phyloP scores from a whole-genome alignment of 2,888 invertebrate species.

The Agrotis segetum region DNA sequence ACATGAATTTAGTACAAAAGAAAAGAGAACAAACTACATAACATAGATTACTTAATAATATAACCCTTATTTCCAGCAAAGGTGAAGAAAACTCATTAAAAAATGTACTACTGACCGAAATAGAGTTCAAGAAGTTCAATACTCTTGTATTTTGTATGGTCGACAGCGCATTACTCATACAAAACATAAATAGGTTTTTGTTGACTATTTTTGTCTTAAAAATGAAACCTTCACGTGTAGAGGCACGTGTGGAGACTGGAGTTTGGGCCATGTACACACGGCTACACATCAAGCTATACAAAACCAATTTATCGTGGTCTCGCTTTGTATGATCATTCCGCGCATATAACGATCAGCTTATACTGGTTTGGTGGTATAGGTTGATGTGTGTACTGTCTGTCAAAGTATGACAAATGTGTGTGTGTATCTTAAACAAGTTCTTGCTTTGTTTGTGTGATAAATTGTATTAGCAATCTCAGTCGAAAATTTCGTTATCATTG shows the following conservation, averaged over 20 bases:
- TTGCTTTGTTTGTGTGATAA: slow-evolving; percentile 1
- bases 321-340: no score
- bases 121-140: slow-evolving; percentile 45
- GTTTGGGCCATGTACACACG: no score
- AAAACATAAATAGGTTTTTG: slow-evolving; percentile 50
- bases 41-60: slow-evolving; percentile 15
- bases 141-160: slow-evolving; percentile 14
- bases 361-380: no score
- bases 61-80: not conserved
- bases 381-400: no score
- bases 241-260: slow-evolving; percentile 27
- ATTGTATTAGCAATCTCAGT: slow-evolving; percentile 11
- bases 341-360: no score
- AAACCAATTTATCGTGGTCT: no score
- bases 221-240: slow-evolving; percentile 38
- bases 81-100: slow-evolving; percentile 13
- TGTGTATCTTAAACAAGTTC: slow-evolving; percentile 1
- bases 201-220: slow-evolving; percentile 37
- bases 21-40: not conserved
- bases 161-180: slow-evolving; percentile 32
- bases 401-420: slow-evolving; percentile 23
- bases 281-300: no score
- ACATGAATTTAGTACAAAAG: not conserved
- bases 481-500: slow-evolving; percentile 7
- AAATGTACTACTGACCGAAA: slow-evolving; percentile 41